A percentile compares a stretch with the other conserved stretches of the same genome.
Evolutionary conservation across 2,113 vertebrate genomes (phyloP).

Genomic region (Uria aalge): DNA sequence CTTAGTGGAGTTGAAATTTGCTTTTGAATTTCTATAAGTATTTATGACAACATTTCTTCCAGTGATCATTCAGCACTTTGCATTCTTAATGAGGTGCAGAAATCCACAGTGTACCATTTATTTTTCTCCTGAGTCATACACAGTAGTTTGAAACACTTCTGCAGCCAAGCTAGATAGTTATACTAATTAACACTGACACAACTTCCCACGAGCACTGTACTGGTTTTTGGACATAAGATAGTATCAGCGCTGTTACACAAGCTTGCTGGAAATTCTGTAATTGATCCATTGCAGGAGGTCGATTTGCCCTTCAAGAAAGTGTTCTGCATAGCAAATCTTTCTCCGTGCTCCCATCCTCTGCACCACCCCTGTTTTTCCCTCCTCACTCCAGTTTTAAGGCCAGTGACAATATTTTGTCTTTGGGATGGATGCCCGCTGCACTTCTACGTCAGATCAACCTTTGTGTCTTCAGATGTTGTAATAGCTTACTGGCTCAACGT

Average conservation of each 20-base stretch:
- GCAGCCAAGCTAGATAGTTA: neutral
- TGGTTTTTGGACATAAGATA: neutral
- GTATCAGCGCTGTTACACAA: neutral
- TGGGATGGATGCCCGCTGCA: neutral
- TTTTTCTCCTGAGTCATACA: neutral
- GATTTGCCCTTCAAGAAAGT: neutral
- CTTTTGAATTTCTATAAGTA: neutral
- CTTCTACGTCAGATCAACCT: neutral
- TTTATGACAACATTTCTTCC: neutral
- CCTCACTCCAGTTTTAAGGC: neutral
- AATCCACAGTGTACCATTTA: neutral
- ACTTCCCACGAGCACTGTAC: neutral
- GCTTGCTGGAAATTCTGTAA: neutral
- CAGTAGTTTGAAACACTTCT: neutral
- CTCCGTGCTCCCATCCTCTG: neutral
- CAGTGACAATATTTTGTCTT: neutral
- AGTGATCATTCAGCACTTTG: neutral
- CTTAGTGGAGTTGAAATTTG: neutral
- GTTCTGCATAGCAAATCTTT: neutral
- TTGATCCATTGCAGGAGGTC: neutral
- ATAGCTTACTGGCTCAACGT: neutral
- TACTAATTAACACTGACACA: neutral
- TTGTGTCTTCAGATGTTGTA: neutral
- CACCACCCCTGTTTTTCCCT: neutral
- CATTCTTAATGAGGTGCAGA: neutral